Evolutionary conservation across 1,140 invertebrate genomes (phyloP), one percentile per base, ranked within the genome.

Genomic region (Lepidurus packardi): DNA sequence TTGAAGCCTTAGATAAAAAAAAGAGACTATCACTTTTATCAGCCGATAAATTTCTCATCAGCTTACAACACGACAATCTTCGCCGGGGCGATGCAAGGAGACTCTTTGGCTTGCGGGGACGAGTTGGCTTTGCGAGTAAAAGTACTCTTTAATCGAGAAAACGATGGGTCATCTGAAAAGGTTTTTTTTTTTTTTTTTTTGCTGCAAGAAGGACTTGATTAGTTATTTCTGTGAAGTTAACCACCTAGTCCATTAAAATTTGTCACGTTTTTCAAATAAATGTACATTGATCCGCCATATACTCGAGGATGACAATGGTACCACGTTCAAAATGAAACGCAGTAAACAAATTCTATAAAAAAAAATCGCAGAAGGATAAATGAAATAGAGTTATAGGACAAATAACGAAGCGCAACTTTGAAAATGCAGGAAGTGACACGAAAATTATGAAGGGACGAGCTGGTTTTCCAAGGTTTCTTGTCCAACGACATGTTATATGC

Each of bases 221-320:
- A 34, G 34, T 34, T 34, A 34, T 34, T 34, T 2, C 34, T 3
- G 34, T 3, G 2, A 34, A 34, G 34, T 34, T 34, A 34, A 34
- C 34, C 7, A 65, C 8, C 21, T 21, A 9, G 21, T 65, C 53
- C 53, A 65, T 65, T 65, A 65, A 65, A 65, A 65, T 65, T 65
- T 65, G 53, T 65, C 53, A 65, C 53, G 53, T 65, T 65, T 65
- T 65, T 65, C 53, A 65, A 65, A 65, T 65, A 65, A 65, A 65
- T 65, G 53, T 65, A 65, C 53, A 65, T 65, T 65, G 13, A 65
- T 65, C 53, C 53, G 53, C 53, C 53, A 65, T 65, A 65, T 65
- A 65, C 53, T 65, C 53, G 53, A 65, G 53, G 53, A 65, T 65
- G 53, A 65, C 53, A 65, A 65, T 65, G 53, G 53, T 65, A 65